Evolutionary conservation across 2,797 vertebrate species (phyloP).

Genomic region (Melanotaenia trifasciata): DNA sequence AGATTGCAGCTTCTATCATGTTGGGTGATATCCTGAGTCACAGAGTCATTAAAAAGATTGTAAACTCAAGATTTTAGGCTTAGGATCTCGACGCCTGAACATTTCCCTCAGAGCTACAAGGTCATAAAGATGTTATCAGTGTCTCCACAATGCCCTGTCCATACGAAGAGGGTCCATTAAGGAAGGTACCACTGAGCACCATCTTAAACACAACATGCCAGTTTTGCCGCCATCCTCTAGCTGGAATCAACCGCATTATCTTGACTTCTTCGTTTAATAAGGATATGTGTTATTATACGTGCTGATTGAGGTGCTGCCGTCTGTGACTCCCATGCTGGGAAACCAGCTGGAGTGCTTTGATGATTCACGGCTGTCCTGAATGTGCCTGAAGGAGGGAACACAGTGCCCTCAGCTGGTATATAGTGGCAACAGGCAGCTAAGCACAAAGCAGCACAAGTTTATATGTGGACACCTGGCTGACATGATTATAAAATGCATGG

Average conservation of each 20-base stretch:
- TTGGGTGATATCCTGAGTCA: neutral
- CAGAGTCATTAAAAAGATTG: neutral
- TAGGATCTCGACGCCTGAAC: neutral
- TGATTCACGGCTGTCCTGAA: conserved; percentile 40
- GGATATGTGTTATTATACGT: conserved; percentile 41
- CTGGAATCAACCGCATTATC: conserved; percentile 15
- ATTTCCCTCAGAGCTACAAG: neutral
- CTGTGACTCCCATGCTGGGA: conserved; percentile 59
- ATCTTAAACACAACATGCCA: conserved; percentile 55
- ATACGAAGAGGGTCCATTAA: neutral
- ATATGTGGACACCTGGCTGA: neutral
- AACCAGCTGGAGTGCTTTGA: conserved; percentile 66
- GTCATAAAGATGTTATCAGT: neutral
- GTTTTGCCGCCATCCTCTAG: conserved; percentile 46
- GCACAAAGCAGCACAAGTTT: too few species aligned
- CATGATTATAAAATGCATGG: neutral
- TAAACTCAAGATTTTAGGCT: neutral
- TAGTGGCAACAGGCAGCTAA: conserved; percentile 9
- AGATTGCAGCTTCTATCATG: neutral
- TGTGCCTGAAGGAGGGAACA: conserved; percentile 23
- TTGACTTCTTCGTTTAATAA: conserved; percentile 29
- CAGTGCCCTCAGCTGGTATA: conserved; percentile 67
- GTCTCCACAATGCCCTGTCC: neutral
- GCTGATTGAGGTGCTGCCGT: conserved; percentile 51
- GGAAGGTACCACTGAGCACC: conserved; percentile 5